Base-by-base conservation (phyloP, 2,888 invertebrate species). In the Notodromas monacha region DNA sequence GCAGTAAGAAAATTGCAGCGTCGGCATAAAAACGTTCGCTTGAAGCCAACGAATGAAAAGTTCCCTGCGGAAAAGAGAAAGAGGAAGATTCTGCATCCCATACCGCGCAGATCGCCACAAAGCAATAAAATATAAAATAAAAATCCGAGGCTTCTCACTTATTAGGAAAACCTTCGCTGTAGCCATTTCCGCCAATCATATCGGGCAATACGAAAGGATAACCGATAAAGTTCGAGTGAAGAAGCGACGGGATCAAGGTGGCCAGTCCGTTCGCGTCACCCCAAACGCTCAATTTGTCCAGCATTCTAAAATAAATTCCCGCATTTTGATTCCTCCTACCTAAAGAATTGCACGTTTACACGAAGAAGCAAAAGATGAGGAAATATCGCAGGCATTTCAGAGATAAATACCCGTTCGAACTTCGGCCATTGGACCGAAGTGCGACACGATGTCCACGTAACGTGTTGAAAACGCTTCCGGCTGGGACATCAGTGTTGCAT, bases 1-100 rank as follows among this genome's bases (percentile, higher is more conserved):
- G 1, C 61, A 59, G 34, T 61, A 62, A 1, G 74, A 73, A 41
- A 66, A 70, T 48, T 76, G 73, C 51, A 76, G 57, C 1, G 60
- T 53, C 0, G 74, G 73, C 54, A 77, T 58, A 42, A 72, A 72
- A 0, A 63, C 58, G 33, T 65, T 68, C 0, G 67, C 63, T 43
- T 72, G 65, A 28, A 68, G 52, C 74, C 74, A 76, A 41, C 74
- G 52, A 15, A 73, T 60, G 41, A 65, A 68, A n/a, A 54, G 41
- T 34, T 54, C 49, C 26, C 40, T 36, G 14, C 43, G 43, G 8
- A 21, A 21, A 21, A n/a, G n/a, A n/a, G 21, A 21, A 6, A 21
- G n/a, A 8, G 6, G 21, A 6, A 21, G 21, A n/a, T n/a, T n/a
- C n/a, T n/a, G n/a, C n/a, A n/a, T n/a, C n/a, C n/a, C n/a, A n/a